Conservation (phyloP, 1,140 invertebrate genomes). For the Heliconius nattereri region DNA sequence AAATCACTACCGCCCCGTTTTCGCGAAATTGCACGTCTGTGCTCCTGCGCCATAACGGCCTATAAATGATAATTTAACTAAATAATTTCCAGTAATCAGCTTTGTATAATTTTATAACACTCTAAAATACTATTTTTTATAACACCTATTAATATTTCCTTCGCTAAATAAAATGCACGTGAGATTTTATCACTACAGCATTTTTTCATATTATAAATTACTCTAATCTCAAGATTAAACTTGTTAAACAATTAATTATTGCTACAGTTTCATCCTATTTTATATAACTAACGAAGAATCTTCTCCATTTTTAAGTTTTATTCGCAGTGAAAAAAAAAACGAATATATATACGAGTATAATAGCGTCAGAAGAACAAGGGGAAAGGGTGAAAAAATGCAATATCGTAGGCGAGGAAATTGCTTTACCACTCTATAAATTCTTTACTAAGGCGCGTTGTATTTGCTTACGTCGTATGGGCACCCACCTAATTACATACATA, state of each 20-base stretch:
- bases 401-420: conserved; percentile 29
- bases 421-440: conserved; percentile 30
- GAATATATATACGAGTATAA: background rate
- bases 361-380: conserved; percentile 23
- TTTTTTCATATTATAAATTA: background rate
- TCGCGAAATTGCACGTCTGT: too few species aligned
- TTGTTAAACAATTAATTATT: background rate
- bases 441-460: conserved; percentile 20
- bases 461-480: conserved; percentile 24
- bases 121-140: too few species aligned
- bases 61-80: too few species aligned
- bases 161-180: background rate
- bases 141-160: too few species aligned
- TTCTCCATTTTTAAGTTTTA: background rate
- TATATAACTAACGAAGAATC: background rate
- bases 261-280: background rate
- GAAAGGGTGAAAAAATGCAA: conserved; percentile 31
- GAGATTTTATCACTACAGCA: background rate
- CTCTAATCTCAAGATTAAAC: background rate
- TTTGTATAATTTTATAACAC: too few species aligned
- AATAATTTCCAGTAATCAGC: too few species aligned
- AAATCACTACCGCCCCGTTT: too few species aligned
- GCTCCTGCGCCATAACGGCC: too few species aligned
- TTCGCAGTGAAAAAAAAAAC: background rate
- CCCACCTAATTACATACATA: conserved; percentile 48